Evolutionary conservation across 2,113 vertebrate species (phyloP).

Genomic region (Pyrgilauda ruficollis): DNA sequence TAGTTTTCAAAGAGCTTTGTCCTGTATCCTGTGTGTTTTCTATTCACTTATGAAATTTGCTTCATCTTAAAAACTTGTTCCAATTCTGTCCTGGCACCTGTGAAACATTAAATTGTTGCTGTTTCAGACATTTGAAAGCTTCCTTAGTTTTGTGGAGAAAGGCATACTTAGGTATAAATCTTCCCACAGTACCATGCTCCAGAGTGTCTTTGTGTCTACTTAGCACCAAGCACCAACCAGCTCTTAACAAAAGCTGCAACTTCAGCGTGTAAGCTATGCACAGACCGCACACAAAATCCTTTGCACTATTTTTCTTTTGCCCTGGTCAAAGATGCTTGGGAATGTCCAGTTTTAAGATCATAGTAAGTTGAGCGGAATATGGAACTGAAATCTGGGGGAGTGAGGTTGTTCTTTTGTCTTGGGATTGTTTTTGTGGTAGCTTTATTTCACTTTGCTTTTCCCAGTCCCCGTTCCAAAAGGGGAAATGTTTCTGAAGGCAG

Average conservation of each 20-base stretch:
- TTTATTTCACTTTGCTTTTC: background rate
- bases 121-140: constrained; percentile 37
- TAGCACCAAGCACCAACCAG: background rate
- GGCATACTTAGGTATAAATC: background rate
- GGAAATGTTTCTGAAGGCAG: background rate
- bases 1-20: constrained; percentile 35
- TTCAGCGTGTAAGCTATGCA: background rate
- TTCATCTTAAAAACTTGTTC: constrained; percentile 51
- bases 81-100: constrained; percentile 49
- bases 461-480: background rate
- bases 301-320: background rate
- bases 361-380: background rate
- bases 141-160: constrained; percentile 5
- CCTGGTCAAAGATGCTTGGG: background rate
- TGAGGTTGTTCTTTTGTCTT: background rate
- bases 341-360: background rate
- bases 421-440: background rate
- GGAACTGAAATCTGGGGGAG: background rate
- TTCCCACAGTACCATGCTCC: background rate
- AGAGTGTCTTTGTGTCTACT: background rate
- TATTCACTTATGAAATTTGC: constrained; percentile 29
- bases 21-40: constrained; percentile 55
- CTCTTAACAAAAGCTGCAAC: background rate
- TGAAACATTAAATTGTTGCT: constrained; percentile 59
- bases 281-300: background rate